These are phyloP conservation scores for Adrianichthys oophorus DNA, from an alignment of 2,797 vertebrate species.

Conservation along the genomic window DNA sequence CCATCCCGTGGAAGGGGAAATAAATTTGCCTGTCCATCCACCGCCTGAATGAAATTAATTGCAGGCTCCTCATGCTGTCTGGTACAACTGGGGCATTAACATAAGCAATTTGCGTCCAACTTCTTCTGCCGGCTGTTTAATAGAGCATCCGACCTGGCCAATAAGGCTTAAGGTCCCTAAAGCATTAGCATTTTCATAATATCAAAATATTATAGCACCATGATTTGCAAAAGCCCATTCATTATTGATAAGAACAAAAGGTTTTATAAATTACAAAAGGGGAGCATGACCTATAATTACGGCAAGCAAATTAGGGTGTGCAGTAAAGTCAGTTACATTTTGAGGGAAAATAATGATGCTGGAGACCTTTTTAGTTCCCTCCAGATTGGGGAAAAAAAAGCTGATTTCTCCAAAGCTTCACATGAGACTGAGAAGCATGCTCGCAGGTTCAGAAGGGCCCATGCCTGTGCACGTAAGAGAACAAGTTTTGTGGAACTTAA, in stretches of 20 bases:
- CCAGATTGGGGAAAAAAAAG: slow-evolving; percentile 88
- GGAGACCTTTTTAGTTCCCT: slow-evolving; percentile 86
- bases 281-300: slow-evolving; percentile 99
- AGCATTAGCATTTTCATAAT: slow-evolving; percentile 96
- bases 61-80: slow-evolving; percentile 92
- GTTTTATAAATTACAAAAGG: slow-evolving; percentile 95
- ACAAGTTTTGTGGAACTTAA: slow-evolving; percentile 65
- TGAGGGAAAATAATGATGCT: slow-evolving; percentile 96
- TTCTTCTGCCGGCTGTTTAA: slow-evolving; percentile 95
- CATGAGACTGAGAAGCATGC: slow-evolving; percentile 81
- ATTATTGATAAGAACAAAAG: slow-evolving; percentile 99
- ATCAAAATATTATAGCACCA: slow-evolving; percentile 90
- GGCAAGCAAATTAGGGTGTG: slow-evolving; percentile 97
- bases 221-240: slow-evolving; percentile 89
- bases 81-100: slow-evolving; percentile 97
- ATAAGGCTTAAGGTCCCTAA: slow-evolving; percentile 88
- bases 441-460: slow-evolving; percentile 80
- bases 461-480: slow-evolving; percentile 80
- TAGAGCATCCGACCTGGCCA: slow-evolving; percentile 91
- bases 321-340: slow-evolving; percentile 95
- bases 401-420: slow-evolving; percentile 83
- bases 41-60: slow-evolving; percentile 96
- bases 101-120: slow-evolving; percentile 97
- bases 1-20: slow-evolving; percentile 82
- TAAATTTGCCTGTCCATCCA: slow-evolving; percentile 91